Base-by-base conservation (phyloP, 2,113 vertebrate genomes). In the Pluvianellus socialis region DNA sequence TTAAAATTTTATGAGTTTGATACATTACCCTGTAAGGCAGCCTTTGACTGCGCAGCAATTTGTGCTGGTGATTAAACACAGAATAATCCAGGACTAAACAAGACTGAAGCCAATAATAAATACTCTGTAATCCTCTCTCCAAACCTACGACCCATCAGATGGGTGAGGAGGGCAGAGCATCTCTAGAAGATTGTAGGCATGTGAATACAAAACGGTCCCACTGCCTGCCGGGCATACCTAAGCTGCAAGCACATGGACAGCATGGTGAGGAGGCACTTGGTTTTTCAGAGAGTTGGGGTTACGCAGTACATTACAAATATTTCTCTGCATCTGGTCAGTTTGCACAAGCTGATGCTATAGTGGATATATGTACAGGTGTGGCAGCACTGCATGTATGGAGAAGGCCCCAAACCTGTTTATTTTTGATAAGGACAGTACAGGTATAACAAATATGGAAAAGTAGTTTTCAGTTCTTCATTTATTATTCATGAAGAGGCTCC, bases 1-100 rank as follows among this genome's bases (percentile, higher is more conserved):
- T 56, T 79, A 56, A 16, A 61, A 58, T 58, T 75, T 56, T 38
- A 75, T 62, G 67, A 76, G 23, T 59, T 71, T 3, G 3, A 58
- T n/a, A 33, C 14, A 35, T 40, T 58, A 77, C 50, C n/a, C 38
- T 55, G 7, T 44, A 79, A 38, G 40, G 22, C 61, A 62, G 52
- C 12, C 67, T 79, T 79, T n/a, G 11, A 55, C 55, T 21, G 22
- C 2, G 2, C 30, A 67, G 47, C 61, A 58, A 42, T 83, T 62
- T 92, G 22, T 53, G 47, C 67, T 79, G 80, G 42, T 59, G 62
- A 63, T 75, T 76, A 79, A 95, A 40, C 33, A 68, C 44, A 80
- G 79, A 75, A 92, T 84, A 94, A 92, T 61, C 50, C 42, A 71
- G 50, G 56, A 56, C 35, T 80, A 87, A 80, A 72, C 42, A 83